Conservation (phyloP, 2,888 invertebrate species). For the Dione juno region DNA sequence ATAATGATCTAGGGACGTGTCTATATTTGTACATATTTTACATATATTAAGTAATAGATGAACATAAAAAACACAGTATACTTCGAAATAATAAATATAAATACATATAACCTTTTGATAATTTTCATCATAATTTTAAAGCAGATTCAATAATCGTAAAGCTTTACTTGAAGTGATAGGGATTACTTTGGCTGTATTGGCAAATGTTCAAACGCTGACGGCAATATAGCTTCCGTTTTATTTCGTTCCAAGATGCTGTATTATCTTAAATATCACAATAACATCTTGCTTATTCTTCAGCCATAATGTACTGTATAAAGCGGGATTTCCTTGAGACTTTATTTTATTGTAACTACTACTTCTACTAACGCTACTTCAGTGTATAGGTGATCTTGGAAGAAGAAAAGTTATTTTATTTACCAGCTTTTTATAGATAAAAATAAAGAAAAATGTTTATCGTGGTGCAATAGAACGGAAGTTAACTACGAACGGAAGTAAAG, state of each 20-base stretch:
- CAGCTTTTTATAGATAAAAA: neutral
- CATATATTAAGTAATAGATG: neutral
- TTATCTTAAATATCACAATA: constrained; percentile 32
- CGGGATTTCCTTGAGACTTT: neutral
- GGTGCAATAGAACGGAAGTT: no score
- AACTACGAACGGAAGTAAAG: no score
- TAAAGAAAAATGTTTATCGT: no score
- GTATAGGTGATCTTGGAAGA: neutral
- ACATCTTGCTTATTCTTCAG: constrained; percentile 21
- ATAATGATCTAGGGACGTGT: neutral
- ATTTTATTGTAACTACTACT: constrained; percentile 1
- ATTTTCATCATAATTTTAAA: neutral
- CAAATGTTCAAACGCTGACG: constrained; percentile 42
- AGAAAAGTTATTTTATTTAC: neutral
- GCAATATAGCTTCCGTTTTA: constrained; percentile 38
- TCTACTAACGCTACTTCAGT: neutral
- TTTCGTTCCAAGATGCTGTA: constrained; percentile 35
- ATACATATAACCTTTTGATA: neutral
- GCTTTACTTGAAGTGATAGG: constrained; percentile 22
- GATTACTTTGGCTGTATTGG: constrained; percentile 39
- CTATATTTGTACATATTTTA: neutral
- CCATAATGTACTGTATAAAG: constrained; percentile 5
- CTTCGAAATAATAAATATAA: neutral
- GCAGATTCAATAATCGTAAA: constrained; percentile 1
- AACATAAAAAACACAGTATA: no score